Percentiles rank a stretch among this genome's conserved stretches.
phyloP scores from a whole-genome alignment of 2,797 vertebrate species.

The Diceros bicornis region DNA sequence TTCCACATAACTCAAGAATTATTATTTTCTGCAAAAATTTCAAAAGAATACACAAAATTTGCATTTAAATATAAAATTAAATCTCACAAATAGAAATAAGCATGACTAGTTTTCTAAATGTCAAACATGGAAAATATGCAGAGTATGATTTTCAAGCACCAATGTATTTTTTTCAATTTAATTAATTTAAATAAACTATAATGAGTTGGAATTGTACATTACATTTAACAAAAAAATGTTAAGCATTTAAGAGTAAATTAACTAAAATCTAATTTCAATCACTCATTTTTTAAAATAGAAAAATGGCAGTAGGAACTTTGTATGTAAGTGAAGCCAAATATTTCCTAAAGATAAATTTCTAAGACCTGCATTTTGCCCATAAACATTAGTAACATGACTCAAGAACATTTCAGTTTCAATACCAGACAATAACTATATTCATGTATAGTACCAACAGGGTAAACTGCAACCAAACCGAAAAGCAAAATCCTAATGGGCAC shows the following conservation, averaged over 20 bases:
- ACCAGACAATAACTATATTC: conserved; percentile 57
- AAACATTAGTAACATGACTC: conserved; percentile 26
- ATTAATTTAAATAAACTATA: conserved; percentile 52
- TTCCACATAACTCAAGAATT: conserved; percentile 49
- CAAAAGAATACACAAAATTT: conserved; percentile 44
- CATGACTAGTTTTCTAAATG: conserved; percentile 35
- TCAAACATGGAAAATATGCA: background rate
- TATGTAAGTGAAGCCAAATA: background rate
- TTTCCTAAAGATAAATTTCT: conserved; percentile 63
- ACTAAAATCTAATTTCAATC: conserved; percentile 37
- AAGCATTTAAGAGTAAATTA: conserved; percentile 74
- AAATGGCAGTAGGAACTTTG: background rate
- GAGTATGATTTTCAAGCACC: conserved; percentile 56
- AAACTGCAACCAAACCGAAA: conserved; percentile 75
- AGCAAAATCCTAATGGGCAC: conserved; percentile 82
- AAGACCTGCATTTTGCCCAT: conserved; percentile 27
- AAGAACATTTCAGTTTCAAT: conserved; percentile 51
- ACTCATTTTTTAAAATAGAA: conserved; percentile 55
- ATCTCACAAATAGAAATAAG: conserved; percentile 53
- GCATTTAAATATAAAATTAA: conserved; percentile 62
- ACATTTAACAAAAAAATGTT: conserved; percentile 75
- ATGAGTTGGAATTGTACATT: background rate
- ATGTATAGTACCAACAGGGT: background rate
- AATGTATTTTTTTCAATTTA: conserved; percentile 19
- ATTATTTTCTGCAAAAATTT: conserved; percentile 54